These are phyloP conservation scores for Antheraea yamamai DNA, from an alignment of 2,888 invertebrate species.

Conservation along the genomic window DNA sequence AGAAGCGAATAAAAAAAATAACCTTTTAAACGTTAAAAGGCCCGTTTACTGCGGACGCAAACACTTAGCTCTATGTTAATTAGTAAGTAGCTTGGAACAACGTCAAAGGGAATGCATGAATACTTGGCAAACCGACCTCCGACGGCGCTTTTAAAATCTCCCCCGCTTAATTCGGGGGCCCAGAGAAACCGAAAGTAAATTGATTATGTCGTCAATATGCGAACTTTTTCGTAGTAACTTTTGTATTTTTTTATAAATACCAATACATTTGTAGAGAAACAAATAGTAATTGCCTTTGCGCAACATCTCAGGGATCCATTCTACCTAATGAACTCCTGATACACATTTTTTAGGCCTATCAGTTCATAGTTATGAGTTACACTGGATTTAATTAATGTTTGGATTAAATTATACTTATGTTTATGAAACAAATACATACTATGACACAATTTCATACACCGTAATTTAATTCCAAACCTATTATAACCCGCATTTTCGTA, in stretches of 20 bases:
- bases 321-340: too few species aligned
- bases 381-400: too few species aligned
- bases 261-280: background rate
- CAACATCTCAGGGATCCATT: too few species aligned
- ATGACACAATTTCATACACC: too few species aligned
- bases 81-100: conserved; percentile 78
- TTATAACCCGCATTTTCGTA: too few species aligned
- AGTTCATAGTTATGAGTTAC: too few species aligned
- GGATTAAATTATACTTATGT: too few species aligned
- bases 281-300: too few species aligned
- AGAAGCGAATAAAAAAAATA: conserved; percentile 64
- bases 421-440: too few species aligned
- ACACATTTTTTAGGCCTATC: too few species aligned
- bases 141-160: conserved; percentile 77
- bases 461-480: too few species aligned
- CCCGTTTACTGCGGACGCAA: conserved; percentile 81
- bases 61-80: conserved; percentile 80
- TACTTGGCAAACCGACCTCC: conserved; percentile 74
- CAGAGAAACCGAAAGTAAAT: conserved; percentile 77
- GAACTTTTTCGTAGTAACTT: conserved; percentile 61
- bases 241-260: conserved; percentile 26
- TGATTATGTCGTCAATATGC: conserved; percentile 75
- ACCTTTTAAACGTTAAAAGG: conserved; percentile 80
- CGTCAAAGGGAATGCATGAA: conserved; percentile 82
- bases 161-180: conserved; percentile 70